These are phyloP conservation scores for Choloepus didactylus DNA, from an alignment of 2,797 vertebrate species.

Conservation along the genomic window DNA sequence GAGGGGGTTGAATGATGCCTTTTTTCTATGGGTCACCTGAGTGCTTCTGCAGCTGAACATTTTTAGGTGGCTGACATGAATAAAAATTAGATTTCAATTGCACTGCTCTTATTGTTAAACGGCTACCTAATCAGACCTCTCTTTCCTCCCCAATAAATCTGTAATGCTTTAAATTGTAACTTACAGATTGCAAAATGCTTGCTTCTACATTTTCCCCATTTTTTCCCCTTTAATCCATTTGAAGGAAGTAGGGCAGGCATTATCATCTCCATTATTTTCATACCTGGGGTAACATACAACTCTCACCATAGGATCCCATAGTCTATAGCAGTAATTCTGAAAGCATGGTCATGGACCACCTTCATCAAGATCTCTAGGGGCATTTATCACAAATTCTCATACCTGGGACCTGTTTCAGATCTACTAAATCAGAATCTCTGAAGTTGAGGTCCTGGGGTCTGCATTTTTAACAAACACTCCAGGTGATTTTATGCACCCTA, in stretches of 20 bases:
- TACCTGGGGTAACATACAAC: neutral
- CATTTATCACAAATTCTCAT: neutral
- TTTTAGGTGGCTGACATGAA: conserved; percentile 67
- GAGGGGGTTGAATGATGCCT: neutral
- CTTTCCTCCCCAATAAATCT: conserved; percentile 72
- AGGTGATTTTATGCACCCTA: neutral
- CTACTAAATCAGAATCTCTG: conserved; percentile 34
- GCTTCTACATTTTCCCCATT: neutral
- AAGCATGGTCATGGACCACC: neutral
- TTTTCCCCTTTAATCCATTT: neutral
- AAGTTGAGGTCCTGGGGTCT: neutral
- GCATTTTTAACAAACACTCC: neutral
- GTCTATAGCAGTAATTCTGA: neutral
- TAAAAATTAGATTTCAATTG: conserved; percentile 71
- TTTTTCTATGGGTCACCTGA: conserved; percentile 63
- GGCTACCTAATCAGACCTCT: conserved; percentile 69
- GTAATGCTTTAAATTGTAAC: conserved; percentile 66
- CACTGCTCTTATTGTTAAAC: conserved; percentile 63
- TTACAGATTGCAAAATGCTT: conserved; percentile 58
- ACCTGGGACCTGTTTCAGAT: neutral
- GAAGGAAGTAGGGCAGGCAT: conserved; percentile 48
- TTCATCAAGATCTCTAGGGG: neutral
- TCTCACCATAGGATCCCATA: neutral
- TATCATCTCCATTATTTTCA: neutral
- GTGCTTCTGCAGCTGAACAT: conserved; percentile 19